These are phyloP conservation scores for Drosophila chauvacae DNA, from an alignment of 1,140 invertebrate genomes.

Conservation along the genomic window DNA sequence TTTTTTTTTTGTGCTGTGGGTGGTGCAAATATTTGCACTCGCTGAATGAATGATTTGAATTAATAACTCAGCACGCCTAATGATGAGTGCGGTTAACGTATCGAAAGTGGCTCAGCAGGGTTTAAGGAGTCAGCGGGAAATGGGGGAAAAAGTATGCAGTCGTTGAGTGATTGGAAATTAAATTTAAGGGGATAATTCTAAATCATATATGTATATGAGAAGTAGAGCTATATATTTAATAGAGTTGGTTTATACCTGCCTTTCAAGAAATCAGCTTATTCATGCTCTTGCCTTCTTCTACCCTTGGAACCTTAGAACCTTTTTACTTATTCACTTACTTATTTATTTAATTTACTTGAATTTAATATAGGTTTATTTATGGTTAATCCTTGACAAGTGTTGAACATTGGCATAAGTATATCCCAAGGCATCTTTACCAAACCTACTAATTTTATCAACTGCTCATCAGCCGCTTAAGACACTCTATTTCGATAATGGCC, in stretches of 20 bases:
- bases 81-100: slow-evolving; percentile 41
- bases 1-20: not conserved
- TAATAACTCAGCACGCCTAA: slow-evolving; percentile 45
- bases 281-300: not conserved
- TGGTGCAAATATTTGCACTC: slow-evolving; percentile 53
- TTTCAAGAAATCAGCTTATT: not conserved
- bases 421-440: not conserved
- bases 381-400: not conserved
- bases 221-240: not conserved
- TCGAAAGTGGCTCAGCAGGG: slow-evolving; percentile 4
- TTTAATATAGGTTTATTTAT: not conserved
- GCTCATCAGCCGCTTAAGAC: slow-evolving; percentile 15
- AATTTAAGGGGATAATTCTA: not conserved
- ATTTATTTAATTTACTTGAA: not conserved
- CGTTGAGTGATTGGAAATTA: not conserved
- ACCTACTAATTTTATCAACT: not conserved
- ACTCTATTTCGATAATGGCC: slow-evolving; percentile 3
- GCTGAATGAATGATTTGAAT: slow-evolving; percentile 50
- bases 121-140: not conserved
- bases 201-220: not conserved
- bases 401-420: not conserved
- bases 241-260: not conserved
- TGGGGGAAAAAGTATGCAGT: not conserved
- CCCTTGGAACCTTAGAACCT: not conserved
- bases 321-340: not conserved